Percentiles rank a stretch among this genome's conserved stretches.
phyloP scores from a whole-genome alignment of 2,113 vertebrate species.

The Ochotona princeps region DNA sequence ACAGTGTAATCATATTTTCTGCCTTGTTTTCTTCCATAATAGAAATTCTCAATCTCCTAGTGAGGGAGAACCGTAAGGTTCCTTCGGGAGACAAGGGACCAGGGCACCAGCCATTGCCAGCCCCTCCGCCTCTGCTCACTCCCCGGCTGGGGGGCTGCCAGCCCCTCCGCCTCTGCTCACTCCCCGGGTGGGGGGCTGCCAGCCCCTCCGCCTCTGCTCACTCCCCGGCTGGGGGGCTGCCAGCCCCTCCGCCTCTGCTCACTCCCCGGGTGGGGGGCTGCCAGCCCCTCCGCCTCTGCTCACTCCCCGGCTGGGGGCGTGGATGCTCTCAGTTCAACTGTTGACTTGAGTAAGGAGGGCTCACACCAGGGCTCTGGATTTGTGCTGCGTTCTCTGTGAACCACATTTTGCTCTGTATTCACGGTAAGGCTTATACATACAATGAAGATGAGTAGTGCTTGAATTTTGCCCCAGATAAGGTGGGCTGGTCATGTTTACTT shows the following conservation, averaged over 20 bases:
- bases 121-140: not conserved
- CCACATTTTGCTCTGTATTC: not conserved
- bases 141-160: not conserved
- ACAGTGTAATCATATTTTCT: not conserved
- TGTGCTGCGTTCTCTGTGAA: not conserved
- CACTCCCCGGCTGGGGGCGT: not conserved
- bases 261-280: too few species aligned
- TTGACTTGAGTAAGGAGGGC: not conserved
- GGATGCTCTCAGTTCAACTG: not conserved
- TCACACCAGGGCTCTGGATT: fast-evolving
- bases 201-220: too few species aligned
- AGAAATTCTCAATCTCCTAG: not conserved
- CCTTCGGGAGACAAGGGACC: not conserved
- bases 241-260: not conserved
- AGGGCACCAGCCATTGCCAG: not conserved
- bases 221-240: not conserved
- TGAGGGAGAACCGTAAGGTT: not conserved
- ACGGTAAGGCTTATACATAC: fast-evolving
- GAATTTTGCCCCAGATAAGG: not conserved
- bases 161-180: too few species aligned
- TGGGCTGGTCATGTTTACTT: not conserved
- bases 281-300: too few species aligned
- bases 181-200: not conserved
- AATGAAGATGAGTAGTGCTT: not conserved
- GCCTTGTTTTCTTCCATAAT: not conserved